phyloP scores from a whole-genome alignment of 2,113 vertebrate species.

The Anoura caudifer region DNA sequence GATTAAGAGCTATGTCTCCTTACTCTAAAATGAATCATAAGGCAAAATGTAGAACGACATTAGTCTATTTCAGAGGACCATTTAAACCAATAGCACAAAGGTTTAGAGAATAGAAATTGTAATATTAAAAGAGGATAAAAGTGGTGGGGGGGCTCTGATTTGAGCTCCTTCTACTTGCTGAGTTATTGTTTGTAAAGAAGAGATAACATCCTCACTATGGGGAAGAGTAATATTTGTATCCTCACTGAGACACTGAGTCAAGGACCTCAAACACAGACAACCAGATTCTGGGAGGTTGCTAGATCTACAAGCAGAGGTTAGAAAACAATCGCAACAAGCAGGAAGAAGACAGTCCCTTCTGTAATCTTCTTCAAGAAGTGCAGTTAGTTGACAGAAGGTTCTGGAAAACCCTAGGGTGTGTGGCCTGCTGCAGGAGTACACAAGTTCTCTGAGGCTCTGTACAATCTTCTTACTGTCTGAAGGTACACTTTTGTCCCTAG shows the following conservation, averaged over 20 bases:
- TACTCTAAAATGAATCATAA: background rate
- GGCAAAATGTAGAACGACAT: background rate
- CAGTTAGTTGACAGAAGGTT: background rate
- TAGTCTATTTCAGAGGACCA: background rate
- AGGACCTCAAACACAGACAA: rapidly evolving
- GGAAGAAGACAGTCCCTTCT: background rate
- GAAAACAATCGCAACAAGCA: background rate
- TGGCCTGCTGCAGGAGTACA: background rate
- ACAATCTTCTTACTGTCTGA: background rate
- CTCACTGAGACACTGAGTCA: background rate
- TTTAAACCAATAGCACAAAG: too few relatives aligned
- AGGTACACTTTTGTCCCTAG: background rate
- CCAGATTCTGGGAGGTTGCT: too few relatives aligned
- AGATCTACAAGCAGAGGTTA: too few relatives aligned
- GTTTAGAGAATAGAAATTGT: background rate
- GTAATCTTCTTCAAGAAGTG: too few relatives aligned
- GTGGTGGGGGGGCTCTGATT: too few relatives aligned
- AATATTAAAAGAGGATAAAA: background rate
- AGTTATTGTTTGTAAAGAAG: background rate
- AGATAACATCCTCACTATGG: background rate
- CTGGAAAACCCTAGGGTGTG: background rate
- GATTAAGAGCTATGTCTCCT: too few relatives aligned
- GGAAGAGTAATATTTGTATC: rapidly evolving
- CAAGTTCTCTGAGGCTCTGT: background rate
- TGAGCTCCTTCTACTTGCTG: background rate